Percentiles rank a stretch among this genome's conserved stretches.
Evolutionary conservation across 2,113 vertebrate genomes (phyloP).

Genomic region (Phalacrocorax carbo): DNA sequence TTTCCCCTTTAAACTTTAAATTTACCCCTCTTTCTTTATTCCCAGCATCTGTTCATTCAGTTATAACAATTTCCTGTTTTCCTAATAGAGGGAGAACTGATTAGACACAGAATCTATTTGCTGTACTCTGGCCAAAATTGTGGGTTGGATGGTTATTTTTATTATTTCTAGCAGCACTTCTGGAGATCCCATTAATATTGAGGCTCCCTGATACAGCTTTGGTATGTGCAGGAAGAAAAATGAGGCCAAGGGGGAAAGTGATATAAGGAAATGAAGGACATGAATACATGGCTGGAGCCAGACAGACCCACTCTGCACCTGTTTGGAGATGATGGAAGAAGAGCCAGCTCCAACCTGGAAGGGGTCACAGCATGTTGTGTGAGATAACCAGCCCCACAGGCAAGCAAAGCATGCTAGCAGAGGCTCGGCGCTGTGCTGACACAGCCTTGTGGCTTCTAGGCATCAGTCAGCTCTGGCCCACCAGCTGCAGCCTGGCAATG

Average conservation of each 20-base stretch:
- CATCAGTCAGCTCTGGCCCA: fast-evolving
- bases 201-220: background rate
- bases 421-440: background rate
- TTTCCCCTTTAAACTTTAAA: background rate
- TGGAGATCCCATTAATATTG: conserved; percentile 47
- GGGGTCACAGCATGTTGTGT: fast-evolving
- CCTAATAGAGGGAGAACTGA: conserved; percentile 38
- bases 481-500: background rate
- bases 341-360: background rate
- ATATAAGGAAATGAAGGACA: background rate
- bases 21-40: conserved; percentile 2
- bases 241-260: background rate
- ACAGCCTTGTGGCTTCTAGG: background rate
- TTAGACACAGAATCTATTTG: conserved; percentile 36
- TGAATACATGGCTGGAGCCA: background rate
- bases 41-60: conserved; percentile 51
- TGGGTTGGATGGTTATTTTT: conserved; percentile 40
- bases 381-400: background rate
- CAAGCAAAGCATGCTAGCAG: background rate
- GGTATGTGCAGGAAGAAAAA: conserved; percentile 17
- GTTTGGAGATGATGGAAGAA: background rate
- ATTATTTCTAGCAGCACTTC: conserved; percentile 40
- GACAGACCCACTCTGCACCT: background rate
- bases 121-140: conserved; percentile 30
- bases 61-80: conserved; percentile 62